A percentile compares a stretch with the other conserved stretches of the same genome.
Conservation (phyloP, 2,797 vertebrate genomes). For the Clamator glandarius region DNA sequence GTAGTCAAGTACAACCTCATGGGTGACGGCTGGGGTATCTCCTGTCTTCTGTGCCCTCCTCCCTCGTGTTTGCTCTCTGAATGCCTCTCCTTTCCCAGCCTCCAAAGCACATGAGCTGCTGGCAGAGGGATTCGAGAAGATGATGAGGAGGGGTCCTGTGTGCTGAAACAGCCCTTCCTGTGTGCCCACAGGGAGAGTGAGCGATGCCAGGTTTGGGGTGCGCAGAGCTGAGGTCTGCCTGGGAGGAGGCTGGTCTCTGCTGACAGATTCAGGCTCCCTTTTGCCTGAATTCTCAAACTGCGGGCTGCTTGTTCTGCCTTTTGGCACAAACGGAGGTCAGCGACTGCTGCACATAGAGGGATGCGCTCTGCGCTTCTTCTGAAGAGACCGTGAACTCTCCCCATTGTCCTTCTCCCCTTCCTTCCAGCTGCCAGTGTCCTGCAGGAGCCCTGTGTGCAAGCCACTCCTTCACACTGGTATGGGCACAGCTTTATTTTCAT, state of each 20-base stretch:
- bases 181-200: accelerated
- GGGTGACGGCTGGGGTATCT: background rate
- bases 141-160: background rate
- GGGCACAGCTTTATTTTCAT: accelerated
- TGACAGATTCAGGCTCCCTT: background rate
- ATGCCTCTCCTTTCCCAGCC: background rate
- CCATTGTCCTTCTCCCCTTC: background rate
- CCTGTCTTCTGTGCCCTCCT: background rate
- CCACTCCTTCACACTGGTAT: background rate
- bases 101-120: background rate
- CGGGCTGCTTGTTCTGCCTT: background rate
- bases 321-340: accelerated
- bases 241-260: background rate
- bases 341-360: background rate
- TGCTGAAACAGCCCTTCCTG: background rate
- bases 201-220: background rate
- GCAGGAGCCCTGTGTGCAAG: background rate
- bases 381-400: background rate
- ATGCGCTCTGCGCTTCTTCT: accelerated
- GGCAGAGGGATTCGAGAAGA: background rate
- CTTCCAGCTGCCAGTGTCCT: accelerated
- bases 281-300: background rate
- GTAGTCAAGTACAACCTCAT: background rate
- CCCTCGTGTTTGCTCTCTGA: background rate
- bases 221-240: background rate